Conservation (phyloP, 2,797 vertebrate species). For the Aplochiton taeniatus region DNA sequence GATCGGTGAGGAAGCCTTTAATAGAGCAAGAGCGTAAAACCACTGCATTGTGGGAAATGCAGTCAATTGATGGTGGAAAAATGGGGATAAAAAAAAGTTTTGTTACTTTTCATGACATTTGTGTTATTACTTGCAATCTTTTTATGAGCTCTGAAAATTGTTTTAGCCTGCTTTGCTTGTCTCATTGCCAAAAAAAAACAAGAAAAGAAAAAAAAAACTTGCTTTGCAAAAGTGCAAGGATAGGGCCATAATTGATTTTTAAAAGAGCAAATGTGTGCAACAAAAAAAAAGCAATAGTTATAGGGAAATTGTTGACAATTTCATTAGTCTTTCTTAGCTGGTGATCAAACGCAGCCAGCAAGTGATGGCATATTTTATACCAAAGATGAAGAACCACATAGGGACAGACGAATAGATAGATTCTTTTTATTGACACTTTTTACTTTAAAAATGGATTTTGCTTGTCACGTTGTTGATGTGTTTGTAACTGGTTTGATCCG, state of each 20-base stretch:
- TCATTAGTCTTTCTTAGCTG: constrained; percentile 96
- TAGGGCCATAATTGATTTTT: constrained; percentile 86
- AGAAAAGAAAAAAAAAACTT: constrained; percentile 46
- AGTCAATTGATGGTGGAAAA: constrained; percentile 71
- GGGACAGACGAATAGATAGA: constrained; percentile 87
- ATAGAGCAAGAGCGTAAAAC: constrained; percentile 75
- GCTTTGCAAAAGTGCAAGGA: constrained; percentile 70
- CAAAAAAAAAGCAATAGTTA: constrained; percentile 95
- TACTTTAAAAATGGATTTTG: constrained; percentile 42
- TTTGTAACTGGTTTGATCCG: constrained; percentile 56
- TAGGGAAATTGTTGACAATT: constrained; percentile 98
- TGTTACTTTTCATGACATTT: constrained; percentile 83
- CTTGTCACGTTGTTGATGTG: constrained; percentile 48
- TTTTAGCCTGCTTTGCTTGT: constrained; percentile 96
- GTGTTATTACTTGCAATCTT: constrained; percentile 89
- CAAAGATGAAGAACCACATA: constrained; percentile 94
- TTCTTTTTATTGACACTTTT: constrained; percentile 41
- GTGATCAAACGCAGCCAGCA: constrained; percentile 93
- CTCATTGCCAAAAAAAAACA: constrained; percentile 84
- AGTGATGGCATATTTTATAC: constrained; percentile 96
- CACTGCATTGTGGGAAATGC: constrained; percentile 85
- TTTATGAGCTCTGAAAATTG: constrained; percentile 86
- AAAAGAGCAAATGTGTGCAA: constrained; percentile 73
- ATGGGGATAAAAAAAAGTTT: constrained; percentile 80
- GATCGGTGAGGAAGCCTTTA: constrained; percentile 82